These are phyloP conservation scores for Paradoxurus hermaphroditus DNA, from an alignment of 2,113 vertebrate species.

Conservation along the genomic window DNA sequence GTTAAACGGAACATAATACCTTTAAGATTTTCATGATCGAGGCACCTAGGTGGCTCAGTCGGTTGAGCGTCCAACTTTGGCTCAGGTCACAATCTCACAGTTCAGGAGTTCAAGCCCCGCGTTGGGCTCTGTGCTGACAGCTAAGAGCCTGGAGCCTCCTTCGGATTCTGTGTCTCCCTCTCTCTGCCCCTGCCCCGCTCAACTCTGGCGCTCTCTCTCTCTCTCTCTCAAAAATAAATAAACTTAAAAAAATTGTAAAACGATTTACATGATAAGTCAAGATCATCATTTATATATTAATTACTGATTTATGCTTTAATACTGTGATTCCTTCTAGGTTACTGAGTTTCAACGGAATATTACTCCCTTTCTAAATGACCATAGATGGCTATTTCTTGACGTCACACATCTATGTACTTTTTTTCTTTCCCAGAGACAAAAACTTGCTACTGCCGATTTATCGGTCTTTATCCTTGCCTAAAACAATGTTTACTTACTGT, in stretches of 20 bases:
- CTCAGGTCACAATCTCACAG: too few species aligned
- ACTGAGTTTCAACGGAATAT: not conserved
- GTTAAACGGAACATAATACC: not conserved
- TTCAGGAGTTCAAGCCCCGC: too few species aligned
- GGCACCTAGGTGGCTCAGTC: too few species aligned
- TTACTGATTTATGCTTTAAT: slow-evolving; percentile 6
- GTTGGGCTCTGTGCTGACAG: too few species aligned
- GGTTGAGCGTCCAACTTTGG: too few species aligned
- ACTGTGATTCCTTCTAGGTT: not conserved
- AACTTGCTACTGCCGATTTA: not conserved
- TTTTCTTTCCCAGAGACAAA: slow-evolving; percentile 3
- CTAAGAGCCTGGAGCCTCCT: too few species aligned
- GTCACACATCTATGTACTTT: not conserved
- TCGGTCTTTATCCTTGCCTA: slow-evolving; percentile 5
- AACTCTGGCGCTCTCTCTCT: too few species aligned
- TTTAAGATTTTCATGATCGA: not conserved
- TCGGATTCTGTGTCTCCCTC: too few species aligned
- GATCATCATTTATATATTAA: not conserved
- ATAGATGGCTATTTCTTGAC: not conserved
- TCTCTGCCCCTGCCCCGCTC: too few species aligned
- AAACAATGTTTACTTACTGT: slow-evolving; percentile 25
- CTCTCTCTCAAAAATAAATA: too few species aligned
- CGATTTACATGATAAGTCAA: not conserved
- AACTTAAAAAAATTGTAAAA: too few species aligned
- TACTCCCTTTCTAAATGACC: not conserved